Conservation (phyloP, 2,888 invertebrate species). For the Callinectes sapidus region DNA sequence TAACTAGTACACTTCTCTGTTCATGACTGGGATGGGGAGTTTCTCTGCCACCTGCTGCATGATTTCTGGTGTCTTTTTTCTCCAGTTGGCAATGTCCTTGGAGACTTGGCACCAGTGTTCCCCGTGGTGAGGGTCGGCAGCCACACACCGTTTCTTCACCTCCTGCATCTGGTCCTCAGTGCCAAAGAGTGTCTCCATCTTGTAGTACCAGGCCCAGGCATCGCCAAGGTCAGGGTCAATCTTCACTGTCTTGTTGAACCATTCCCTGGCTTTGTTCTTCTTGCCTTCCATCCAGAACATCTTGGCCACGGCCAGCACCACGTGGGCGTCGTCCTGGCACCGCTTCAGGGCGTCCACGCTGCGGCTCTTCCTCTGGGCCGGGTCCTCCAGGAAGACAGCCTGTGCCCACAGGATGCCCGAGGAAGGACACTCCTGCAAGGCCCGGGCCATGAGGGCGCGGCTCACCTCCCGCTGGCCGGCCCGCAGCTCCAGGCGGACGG, state of each 20-base stretch:
- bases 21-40: slow-evolving; percentile 89
- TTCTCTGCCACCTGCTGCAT: too few species aligned
- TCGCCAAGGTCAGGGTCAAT: slow-evolving; percentile 98
- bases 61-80: too few species aligned
- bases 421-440: slow-evolving; percentile 81
- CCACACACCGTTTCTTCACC: slow-evolving; percentile 88
- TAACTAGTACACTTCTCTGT: slow-evolving; percentile 54
- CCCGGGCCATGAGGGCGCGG: slow-evolving; percentile 75
- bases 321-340: slow-evolving; percentile 96
- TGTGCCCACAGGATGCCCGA: slow-evolving; percentile 97
- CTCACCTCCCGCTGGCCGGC: slow-evolving; percentile 86
- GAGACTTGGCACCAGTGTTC: too few species aligned
- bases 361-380: slow-evolving; percentile 96
- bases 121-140: slow-evolving; percentile 98
- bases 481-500: slow-evolving; percentile 91
- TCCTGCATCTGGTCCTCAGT: slow-evolving; percentile 85
- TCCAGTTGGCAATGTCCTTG: too few species aligned
- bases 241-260: slow-evolving; percentile 98
- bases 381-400: slow-evolving; percentile 96
- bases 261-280: slow-evolving; percentile 82
- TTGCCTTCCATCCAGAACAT: slow-evolving; percentile 75
- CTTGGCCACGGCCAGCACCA: slow-evolving; percentile 95
- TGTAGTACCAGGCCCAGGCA: slow-evolving; percentile 98
- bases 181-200: slow-evolving; percentile 95
- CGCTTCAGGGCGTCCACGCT: slow-evolving; percentile 98